Conservation (phyloP, 1,140 invertebrate genomes). For the Homarus americanus region DNA sequence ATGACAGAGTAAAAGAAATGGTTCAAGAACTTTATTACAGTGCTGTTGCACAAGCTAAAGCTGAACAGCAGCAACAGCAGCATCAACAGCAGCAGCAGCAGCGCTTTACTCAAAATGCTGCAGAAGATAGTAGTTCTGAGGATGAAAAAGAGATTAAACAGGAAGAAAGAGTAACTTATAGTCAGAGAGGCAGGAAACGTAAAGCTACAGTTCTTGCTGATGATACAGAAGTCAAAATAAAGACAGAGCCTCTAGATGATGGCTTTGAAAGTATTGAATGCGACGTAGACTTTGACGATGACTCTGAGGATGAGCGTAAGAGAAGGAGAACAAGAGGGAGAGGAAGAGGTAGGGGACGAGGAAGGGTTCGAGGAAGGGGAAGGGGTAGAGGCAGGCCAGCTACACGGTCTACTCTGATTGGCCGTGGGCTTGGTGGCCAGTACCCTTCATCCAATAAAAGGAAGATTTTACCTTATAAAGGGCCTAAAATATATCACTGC, state of each 20-base stretch:
- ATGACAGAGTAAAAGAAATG: constrained; percentile 71
- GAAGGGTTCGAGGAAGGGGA: constrained; percentile 60
- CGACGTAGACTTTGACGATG: constrained; percentile 67
- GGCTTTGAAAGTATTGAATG: constrained; percentile 71
- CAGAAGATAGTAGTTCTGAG: constrained; percentile 65
- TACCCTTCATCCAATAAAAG: constrained; percentile 71
- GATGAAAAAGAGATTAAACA: constrained; percentile 66
- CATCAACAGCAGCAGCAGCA: constrained; percentile 46
- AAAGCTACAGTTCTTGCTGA: constrained; percentile 63
- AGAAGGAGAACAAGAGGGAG: constrained; percentile 56
- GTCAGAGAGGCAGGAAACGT: constrained; percentile 70
- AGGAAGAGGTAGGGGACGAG: constrained; percentile 61
- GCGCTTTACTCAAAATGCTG: constrained; percentile 13
- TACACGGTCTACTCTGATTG: constrained; percentile 73
- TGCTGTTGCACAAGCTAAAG: constrained; percentile 59
- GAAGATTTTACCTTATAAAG: constrained; percentile 58
- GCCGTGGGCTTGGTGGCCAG: constrained; percentile 70
- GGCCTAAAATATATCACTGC: constrained; percentile 74
- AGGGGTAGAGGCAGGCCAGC: constrained; percentile 64
- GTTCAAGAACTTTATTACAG: constrained; percentile 67
- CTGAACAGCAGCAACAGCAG: constrained; percentile 51
- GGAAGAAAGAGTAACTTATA: constrained; percentile 69
- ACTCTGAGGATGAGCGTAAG: constrained; percentile 69
- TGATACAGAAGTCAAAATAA: constrained; percentile 69
- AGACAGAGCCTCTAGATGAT: constrained; percentile 71